Evolutionary conservation across 1,140 invertebrate species (phyloP), one percentile per base, ranked within the genome.

Genomic region (Ruditapes philippinarum): DNA sequence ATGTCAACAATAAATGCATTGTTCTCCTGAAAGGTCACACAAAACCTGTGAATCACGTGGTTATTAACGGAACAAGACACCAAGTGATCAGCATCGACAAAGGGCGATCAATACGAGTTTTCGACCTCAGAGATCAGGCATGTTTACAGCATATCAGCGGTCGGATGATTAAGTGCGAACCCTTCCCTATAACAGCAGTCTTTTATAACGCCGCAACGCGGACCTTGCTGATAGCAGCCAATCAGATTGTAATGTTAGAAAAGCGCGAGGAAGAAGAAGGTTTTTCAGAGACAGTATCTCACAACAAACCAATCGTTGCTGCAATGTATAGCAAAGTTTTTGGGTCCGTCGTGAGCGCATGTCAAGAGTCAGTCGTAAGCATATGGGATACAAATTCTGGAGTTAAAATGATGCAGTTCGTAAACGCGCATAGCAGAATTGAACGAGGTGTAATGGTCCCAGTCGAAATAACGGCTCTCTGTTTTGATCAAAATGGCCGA

Each of bases 391-490:
- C 94, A 14, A 83, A 90, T 1, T 93, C 89, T n/a, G 94, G 94
- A 0, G 90, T 91, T 31, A 95, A 94, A 74, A 60, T 93, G 11
- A 95, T 95, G 45, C 94, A 94, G 78, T 93, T 93, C 62, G 91
- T 92, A 7, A 95, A 95, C 76, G 94, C 94, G 2, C 94, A 95
- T 78, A 91, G 68, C 22, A 42, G 36, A n/a, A 45, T 90, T 19
- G 91, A 91, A 51, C 76, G 92, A 78, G 93, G 93, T 0, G 88
- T 92, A 97, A 97, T 12, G 96, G 97, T 93, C 92, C 96, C 31
- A 95, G 96, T 98, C 45, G 97, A 98, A 95, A 98, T 98, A 40
- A 98, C 97, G 0, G 97, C 97, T 0, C 97, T 97, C 12, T 97
- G 97, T 90, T 98, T 98, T 94, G 97, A 98, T 95, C 96, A 97